Evolutionary conservation across 1,140 invertebrate genomes (phyloP), one percentile per base, ranked within the genome.

Genomic region (Drosophila athabasca): DNA sequence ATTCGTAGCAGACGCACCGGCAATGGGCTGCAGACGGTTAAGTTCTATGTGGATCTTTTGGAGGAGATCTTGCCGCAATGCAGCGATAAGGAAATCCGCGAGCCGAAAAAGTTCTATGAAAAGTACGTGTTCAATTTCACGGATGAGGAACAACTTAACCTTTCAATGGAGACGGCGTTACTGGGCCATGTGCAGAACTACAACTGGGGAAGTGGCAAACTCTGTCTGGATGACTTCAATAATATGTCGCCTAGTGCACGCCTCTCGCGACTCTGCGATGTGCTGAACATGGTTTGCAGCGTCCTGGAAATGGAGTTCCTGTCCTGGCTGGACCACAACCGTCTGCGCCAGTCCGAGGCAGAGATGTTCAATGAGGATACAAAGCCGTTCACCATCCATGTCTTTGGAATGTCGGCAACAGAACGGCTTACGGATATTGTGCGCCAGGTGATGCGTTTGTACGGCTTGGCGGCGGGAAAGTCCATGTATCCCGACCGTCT

Each of bases 321-420:
- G 0, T 66, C 75, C 9, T 87, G 82, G 82, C 35, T 87, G 44
- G 82, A 87, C 45, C 83, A 87, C 52, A 88, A 88, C 54, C 75
- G 78, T 0, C 17, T 87, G 44, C 70, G 76, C 1, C 82, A 87
- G 44, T 52, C 70, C 0, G 79, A 82, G 19, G 58, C 83, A 0
- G 83, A 87, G 24, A 69, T 87, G 31, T 88, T 88, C 15, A 66
- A 79, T 39, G 83, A 87, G 8, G 79, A 82, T 3, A 49, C 55
- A 0, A 62, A 76, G 22, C 79, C 82, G 0, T 87, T 87, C 39
- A 78, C 61, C 5, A 17, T 76, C 2, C 59, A 69, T 5, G 79
- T 82, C 0, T 88, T 87, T 7, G 74, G 58, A 24, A 76, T 87
- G 46, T 58, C 59, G 6, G 49, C 60, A 0, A 62, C 50, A 19